Evolutionary conservation across 1,140 invertebrate genomes (phyloP).

Genomic region (Drosophila oshimai): DNA sequence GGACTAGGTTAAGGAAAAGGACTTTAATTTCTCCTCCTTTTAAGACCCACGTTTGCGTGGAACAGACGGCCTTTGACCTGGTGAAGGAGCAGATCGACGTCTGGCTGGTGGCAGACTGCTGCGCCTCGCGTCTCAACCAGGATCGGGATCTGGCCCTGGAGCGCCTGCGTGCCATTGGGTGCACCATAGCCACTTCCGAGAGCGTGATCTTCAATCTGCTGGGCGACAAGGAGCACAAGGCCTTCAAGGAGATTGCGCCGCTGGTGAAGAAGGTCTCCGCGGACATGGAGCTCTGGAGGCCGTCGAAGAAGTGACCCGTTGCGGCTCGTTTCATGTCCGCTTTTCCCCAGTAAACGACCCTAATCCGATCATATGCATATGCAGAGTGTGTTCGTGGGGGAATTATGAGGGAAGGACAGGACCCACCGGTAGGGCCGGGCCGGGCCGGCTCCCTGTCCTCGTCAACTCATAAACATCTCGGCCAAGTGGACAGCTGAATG

Average conservation of each 20-base stretch:
- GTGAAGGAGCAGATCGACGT: constrained; percentile 88
- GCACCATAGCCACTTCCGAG: constrained; percentile 90
- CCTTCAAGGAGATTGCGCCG: constrained; percentile 88
- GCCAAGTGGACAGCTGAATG: constrained; percentile 67
- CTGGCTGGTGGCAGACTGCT: constrained; percentile 93
- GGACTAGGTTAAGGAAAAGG: no score
- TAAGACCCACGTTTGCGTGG: constrained; percentile 93
- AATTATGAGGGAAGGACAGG: constrained; percentile 66
- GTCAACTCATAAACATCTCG: constrained; percentile 76
- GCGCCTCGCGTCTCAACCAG: constrained; percentile 88
- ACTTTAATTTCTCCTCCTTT: not conserved
- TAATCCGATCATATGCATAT: not conserved
- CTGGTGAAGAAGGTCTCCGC: constrained; percentile 86
- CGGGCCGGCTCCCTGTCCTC: constrained; percentile 55
- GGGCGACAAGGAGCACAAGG: constrained; percentile 88
- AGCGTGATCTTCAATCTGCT: constrained; percentile 90
- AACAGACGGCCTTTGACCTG: constrained; percentile 93
- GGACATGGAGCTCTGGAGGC: constrained; percentile 74
- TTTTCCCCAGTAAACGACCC: constrained; percentile 18
- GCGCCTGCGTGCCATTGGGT: constrained; percentile 90
- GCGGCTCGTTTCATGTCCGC: constrained; percentile 52
- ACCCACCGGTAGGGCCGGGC: constrained; percentile 55
- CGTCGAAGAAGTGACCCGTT: constrained; percentile 79
- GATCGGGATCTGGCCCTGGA: constrained; percentile 88
- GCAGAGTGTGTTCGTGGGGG: constrained; percentile 33